Evolutionary conservation across 2,888 invertebrate species (phyloP).

Genomic region (Allophyes oxyacanthae): DNA sequence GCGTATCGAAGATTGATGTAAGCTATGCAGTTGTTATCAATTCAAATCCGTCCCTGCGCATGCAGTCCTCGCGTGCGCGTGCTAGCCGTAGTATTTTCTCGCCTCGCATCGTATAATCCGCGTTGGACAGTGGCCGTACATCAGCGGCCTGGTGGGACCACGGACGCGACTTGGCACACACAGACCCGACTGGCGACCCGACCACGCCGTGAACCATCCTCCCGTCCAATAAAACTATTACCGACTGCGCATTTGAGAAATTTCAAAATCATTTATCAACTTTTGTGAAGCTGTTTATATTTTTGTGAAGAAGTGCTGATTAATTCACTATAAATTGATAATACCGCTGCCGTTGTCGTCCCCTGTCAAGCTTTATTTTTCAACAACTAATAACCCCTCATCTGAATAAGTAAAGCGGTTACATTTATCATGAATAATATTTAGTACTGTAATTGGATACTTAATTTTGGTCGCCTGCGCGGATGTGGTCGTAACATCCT

Average conservation of each 20-base stretch:
- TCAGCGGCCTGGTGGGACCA: constrained; percentile 59
- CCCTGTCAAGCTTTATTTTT: constrained; percentile 38
- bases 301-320: constrained; percentile 45
- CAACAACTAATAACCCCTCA: constrained; percentile 41
- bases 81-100: constrained; percentile 67
- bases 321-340: constrained; percentile 46
- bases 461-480: constrained; percentile 28
- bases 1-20: constrained; percentile 39
- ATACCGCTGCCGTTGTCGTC: constrained; percentile 33
- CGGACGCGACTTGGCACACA: constrained; percentile 61
- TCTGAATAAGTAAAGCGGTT: constrained; percentile 26
- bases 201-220: constrained; percentile 43
- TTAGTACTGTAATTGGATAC: constrained; percentile 33
- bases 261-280: constrained; percentile 53
- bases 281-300: constrained; percentile 35
- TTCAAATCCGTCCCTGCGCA: constrained; percentile 54
- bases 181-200: constrained; percentile 51
- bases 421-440: constrained; percentile 5
- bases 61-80: constrained; percentile 57
- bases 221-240: constrained; percentile 50
- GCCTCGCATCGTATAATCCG: constrained; percentile 70
- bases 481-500: constrained; percentile 44
- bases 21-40: constrained; percentile 47
- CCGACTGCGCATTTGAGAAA: constrained; percentile 46
- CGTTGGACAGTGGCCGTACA: constrained; percentile 63